These are phyloP conservation scores for Myoxocephalus aenaeus DNA, from an alignment of 2,797 vertebrate genomes.

Conservation along the genomic window DNA sequence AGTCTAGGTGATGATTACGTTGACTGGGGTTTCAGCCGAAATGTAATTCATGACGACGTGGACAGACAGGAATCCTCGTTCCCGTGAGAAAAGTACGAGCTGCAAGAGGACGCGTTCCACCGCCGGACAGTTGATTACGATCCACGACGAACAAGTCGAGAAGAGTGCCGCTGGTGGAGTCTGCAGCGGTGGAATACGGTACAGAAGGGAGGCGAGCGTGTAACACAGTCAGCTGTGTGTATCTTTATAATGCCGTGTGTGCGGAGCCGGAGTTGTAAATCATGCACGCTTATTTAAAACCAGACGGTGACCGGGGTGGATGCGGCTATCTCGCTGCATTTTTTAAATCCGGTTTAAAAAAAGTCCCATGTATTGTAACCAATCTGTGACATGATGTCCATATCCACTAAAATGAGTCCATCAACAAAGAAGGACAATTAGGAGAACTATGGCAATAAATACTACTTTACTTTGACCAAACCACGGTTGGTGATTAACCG, in stretches of 20 bases:
- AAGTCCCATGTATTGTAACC: slow-evolving; percentile 21
- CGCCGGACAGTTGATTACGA: slow-evolving; percentile 68
- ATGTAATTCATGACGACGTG: slow-evolving; percentile 63
- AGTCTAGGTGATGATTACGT: slow-evolving; percentile 62
- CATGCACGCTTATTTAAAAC: slow-evolving; percentile 68
- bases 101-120: slow-evolving; percentile 43
- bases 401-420: neutral
- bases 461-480: too few relatives aligned
- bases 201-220: slow-evolving; percentile 42
- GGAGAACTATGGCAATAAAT: too few relatives aligned
- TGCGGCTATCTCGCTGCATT: slow-evolving; percentile 31
- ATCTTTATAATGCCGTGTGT: slow-evolving; percentile 67
- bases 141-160: slow-evolving; percentile 46
- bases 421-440: too few relatives aligned
- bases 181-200: slow-evolving; percentile 55
- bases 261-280: slow-evolving; percentile 65
- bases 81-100: slow-evolving; percentile 51
- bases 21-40: slow-evolving; percentile 54
- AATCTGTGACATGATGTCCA: neutral
- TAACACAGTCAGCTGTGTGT: slow-evolving; percentile 58
- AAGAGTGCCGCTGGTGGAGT: slow-evolving; percentile 43
- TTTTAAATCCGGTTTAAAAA: slow-evolving; percentile 49
- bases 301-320: slow-evolving; percentile 32
- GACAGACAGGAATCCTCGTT: slow-evolving; percentile 49
- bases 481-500: too few relatives aligned